A percentile compares a stretch with the other conserved stretches of the same genome.
Conservation (phyloP, 1,140 invertebrate species). For the Argopecten irradians region DNA sequence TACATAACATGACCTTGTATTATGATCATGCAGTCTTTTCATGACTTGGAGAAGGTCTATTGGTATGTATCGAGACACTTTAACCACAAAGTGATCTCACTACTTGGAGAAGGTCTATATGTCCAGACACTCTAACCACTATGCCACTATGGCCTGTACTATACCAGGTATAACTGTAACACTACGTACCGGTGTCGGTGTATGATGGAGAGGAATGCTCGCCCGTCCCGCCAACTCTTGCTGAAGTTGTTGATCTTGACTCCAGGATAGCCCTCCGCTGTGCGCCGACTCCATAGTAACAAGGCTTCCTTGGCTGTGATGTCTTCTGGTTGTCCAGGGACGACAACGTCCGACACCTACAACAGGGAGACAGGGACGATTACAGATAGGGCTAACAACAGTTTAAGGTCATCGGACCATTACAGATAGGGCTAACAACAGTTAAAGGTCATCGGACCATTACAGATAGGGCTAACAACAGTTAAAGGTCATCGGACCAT, state of each 20-base stretch:
- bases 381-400: neutral
- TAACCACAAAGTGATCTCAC: too few species aligned
- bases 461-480: too few species aligned
- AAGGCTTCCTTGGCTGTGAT: slow-evolving; percentile 96
- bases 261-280: slow-evolving; percentile 97
- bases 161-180: slow-evolving; percentile 23
- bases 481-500: too few species aligned
- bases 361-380: slow-evolving; percentile 71
- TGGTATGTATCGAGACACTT: too few species aligned
- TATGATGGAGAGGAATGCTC: slow-evolving; percentile 98
- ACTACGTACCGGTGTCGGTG: slow-evolving; percentile 89
- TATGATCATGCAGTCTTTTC: too few species aligned
- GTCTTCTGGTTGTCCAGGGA: slow-evolving; percentile 84
- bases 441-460: too few species aligned
- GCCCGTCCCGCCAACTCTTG: slow-evolving; percentile 96
- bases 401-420: too few species aligned
- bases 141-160: too few species aligned
- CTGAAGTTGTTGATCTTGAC: slow-evolving; percentile 97
- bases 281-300: slow-evolving; percentile 95
- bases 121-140: neutral
- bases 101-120: slow-evolving; percentile 14
- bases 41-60: too few species aligned
- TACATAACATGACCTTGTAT: too few species aligned
- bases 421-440: too few species aligned
- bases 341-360: slow-evolving; percentile 98